Evolutionary conservation across 1,140 invertebrate genomes (phyloP).

Genomic region (Lysiphlebus fabarum): DNA sequence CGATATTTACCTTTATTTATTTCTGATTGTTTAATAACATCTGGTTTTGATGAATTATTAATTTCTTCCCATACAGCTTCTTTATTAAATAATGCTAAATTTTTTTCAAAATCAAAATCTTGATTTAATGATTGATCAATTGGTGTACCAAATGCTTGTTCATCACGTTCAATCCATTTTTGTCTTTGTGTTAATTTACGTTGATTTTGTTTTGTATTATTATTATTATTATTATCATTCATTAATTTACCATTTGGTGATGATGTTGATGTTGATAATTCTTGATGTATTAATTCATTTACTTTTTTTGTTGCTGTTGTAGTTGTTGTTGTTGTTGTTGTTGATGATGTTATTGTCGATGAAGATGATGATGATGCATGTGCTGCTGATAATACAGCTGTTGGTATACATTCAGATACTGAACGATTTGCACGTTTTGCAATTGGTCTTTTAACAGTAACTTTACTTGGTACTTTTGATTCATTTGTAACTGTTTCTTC

Average conservation of each 20-base stretch:
- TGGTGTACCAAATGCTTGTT: conserved; percentile 63
- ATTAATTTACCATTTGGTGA: no score
- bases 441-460: conserved; percentile 59
- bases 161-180: conserved; percentile 53
- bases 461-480: conserved; percentile 49
- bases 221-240: conserved; percentile 27
- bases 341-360: conserved; percentile 34
- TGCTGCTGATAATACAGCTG: conserved; percentile 29
- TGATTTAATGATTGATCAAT: conserved; percentile 61
- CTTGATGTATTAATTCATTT: conserved; percentile 1
- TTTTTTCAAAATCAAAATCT: conserved; percentile 93
- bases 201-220: conserved; percentile 34
- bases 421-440: conserved; percentile 56
- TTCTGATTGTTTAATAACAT: conserved; percentile 60
- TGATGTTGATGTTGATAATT: no score
- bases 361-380: conserved; percentile 34
- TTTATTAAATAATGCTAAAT: conserved; percentile 88
- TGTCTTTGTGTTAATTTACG: conserved; percentile 41
- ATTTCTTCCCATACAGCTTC: conserved; percentile 65
- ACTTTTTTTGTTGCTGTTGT: conserved; percentile 32
- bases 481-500: conserved; percentile 44
- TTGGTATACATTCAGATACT: conserved; percentile 50
- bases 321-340: conserved; percentile 28
- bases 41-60: conserved; percentile 64
- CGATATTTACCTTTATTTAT: conserved; percentile 59